Evolutionary conservation across 2,888 invertebrate species (phyloP), one percentile per base, ranked within the genome.

Genomic region (Leucania comma): DNA sequence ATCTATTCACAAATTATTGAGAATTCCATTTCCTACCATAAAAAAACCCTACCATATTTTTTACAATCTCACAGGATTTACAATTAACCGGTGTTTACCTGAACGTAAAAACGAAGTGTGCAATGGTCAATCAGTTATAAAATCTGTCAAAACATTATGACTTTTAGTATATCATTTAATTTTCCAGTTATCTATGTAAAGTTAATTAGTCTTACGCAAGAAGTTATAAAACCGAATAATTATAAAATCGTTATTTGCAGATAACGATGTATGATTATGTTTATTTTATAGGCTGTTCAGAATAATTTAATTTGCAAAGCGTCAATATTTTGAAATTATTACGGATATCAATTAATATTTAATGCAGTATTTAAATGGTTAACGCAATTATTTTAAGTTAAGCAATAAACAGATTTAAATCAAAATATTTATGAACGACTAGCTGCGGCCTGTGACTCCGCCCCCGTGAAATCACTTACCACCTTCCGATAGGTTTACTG

Each of bases 171-270:
- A 48, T 35, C 48, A 29, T 46, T 35, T 6, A 14, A 6, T 26
- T 51, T 35, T 26, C 38, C 42, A 35, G 4, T 59, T 54, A 70
- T 35, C 9, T 71, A 22, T 17, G 38, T 58, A 48, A 62, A 71
- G 29, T 57, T 48, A 60, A 60, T 60, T 24, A 20, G 56, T 20
- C 14, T 75, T 77, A 48, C 26, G 72, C 12, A 63, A 72, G 29
- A 32, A 38, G 35, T n/a, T 20, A n/a, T 38, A n/a, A 56, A 77
- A 32, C 4, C 6, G 1, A 26, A 32, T 32, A 22, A 42, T 32
- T 32, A 46, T 59, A 50, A 53, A 73, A 73, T 42, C 0, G 48
- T 48, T 29, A 72, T 50, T 63, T 54, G 17, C 2, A 24, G 38
- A 63, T 26, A 76, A 46, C 32, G 29, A 62, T 42, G 53, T 20